Conservation (phyloP, 2,888 invertebrate species). For the Ceraclea dissimilis region DNA sequence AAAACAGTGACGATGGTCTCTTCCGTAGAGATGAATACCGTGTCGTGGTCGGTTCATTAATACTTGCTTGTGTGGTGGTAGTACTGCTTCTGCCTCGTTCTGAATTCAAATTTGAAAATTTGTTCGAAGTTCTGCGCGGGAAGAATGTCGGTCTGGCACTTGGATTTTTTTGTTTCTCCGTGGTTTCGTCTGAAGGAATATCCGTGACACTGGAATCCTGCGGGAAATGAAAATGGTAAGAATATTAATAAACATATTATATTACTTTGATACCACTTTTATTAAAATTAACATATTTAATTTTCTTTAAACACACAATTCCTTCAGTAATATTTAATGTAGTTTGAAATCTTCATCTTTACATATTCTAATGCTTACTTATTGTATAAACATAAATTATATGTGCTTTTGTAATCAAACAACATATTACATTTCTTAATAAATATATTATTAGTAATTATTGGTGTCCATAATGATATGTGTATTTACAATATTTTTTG, state of each 20-base stretch:
- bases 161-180: constrained; percentile 8
- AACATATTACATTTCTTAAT: too few relatives aligned
- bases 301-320: too few relatives aligned
- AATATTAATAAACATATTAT: neutral
- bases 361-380: too few relatives aligned
- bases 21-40: constrained; percentile 16
- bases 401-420: too few relatives aligned
- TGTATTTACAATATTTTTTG: too few relatives aligned
- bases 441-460: too few relatives aligned
- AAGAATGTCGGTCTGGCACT: constrained; percentile 19
- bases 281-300: too few relatives aligned
- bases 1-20: constrained; percentile 7
- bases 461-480: too few relatives aligned
- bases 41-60: neutral
- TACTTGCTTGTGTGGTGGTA: constrained; percentile 4
- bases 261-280: too few relatives aligned
- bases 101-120: constrained; percentile 7
- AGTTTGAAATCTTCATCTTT: too few relatives aligned
- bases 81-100: constrained; percentile 4
- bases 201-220: constrained; percentile 4
- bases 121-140: constrained; percentile 16
- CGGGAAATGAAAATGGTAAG: constrained; percentile 3
- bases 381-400: too few relatives aligned
- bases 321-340: too few relatives aligned
- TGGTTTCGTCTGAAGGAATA: constrained; percentile 15